Percentiles rank a stretch among this genome's conserved stretches.
Conservation (phyloP, 2,797 vertebrate species). For the Cyclopterus lumpus region DNA sequence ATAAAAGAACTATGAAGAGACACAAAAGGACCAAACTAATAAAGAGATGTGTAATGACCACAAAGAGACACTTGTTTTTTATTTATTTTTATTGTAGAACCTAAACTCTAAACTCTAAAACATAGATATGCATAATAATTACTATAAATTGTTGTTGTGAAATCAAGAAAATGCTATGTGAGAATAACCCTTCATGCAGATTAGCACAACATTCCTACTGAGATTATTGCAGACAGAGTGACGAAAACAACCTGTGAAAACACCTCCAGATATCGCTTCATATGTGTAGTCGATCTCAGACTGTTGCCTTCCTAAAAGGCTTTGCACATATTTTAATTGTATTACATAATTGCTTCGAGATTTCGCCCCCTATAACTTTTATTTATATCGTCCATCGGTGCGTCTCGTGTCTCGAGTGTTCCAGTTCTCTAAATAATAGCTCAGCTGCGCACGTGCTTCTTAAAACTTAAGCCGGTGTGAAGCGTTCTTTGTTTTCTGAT, state of each 20-base stretch:
- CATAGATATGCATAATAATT: neutral
- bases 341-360: neutral
- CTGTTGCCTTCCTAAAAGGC: neutral
- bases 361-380: neutral
- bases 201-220: conserved; percentile 7
- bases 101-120: neutral
- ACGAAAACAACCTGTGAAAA: neutral
- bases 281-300: neutral
- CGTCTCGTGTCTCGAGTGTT: neutral
- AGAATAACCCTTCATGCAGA: neutral
- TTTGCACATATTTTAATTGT: neutral
- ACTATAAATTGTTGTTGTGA: neutral
- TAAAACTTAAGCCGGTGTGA: conserved; percentile 34
- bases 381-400: neutral
- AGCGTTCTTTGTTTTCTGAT: neutral
- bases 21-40: no score
- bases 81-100: neutral
- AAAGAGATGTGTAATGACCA: neutral
- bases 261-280: neutral
- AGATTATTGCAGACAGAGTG: neutral
- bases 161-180: neutral
- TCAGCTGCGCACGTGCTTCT: conserved; percentile 21
- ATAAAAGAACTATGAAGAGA: neutral
- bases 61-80: neutral
- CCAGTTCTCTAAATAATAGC: neutral